Base-by-base conservation (phyloP, 2,888 invertebrate species). In the Limenitis camilla region DNA sequence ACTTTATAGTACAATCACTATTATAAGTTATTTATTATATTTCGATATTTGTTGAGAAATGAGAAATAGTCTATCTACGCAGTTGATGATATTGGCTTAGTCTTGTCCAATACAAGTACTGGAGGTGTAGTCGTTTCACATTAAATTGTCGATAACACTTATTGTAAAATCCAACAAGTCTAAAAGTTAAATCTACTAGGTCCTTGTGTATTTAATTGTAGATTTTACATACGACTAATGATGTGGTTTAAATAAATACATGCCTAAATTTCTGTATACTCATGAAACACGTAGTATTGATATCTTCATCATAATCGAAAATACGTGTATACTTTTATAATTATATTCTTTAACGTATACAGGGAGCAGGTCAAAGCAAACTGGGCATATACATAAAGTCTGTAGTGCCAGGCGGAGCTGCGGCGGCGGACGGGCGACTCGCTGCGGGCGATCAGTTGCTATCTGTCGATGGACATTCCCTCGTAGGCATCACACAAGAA, bases 381-480 rank as follows among this genome's bases (percentile, higher is more conserved):
- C 89, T 97, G 57, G 99, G 99, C 41, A 99, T 99, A 76, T 99
- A 99, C 87, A 97, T 99, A 61, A 99, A 99, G 87, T 98, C 98
- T 19, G 98, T 99, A 30, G 98, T 99, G 36, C 93, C 96, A 56
- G 97, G 96, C 50, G 96, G 96, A 38, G 96, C 96, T 53, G 96
- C 96, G 4, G 96, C 96, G 74, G 92, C 93, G 52, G 98, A 99
- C 88, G 98, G 98, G 1, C 90, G 98, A 45, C 88, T 99, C 53
- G 95, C 96, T 67, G 97, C 98, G 58, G 99, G 99, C 9, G 99
- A 99, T 89, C 99, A 99, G 78, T 88, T 99, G 61, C 83, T 99
- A 36, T 94, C 96, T 60, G 99, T 99, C 1, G 99, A 99, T 78
- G 98, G 98, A 8, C 96, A 97, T 76, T 97, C 97, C 67, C 90